Evolutionary conservation across 2,888 invertebrate genomes (phyloP).

Genomic region (Creontiades dilutus): DNA sequence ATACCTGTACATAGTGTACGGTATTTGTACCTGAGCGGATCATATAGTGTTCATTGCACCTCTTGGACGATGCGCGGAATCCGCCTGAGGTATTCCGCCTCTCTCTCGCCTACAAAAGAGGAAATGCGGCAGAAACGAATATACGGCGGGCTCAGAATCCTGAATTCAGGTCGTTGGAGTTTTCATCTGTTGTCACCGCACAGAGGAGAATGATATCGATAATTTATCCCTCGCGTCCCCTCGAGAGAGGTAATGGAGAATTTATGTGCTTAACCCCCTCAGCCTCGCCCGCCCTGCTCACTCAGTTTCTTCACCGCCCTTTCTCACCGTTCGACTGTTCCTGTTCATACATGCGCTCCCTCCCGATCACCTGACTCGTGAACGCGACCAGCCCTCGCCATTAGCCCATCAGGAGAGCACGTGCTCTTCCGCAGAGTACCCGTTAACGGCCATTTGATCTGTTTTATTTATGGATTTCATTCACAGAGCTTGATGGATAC

Average conservation of each 20-base stretch:
- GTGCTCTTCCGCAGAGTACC: neutral
- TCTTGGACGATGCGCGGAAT: neutral
- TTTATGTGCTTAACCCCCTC: constrained; percentile 43
- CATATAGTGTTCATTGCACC: no score
- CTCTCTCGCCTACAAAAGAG: neutral
- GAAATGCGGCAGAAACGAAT: constrained; percentile 3
- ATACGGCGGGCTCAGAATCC: neutral
- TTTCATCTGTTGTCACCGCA: constrained; percentile 60
- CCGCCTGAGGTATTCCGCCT: neutral
- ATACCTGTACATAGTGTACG: no score
- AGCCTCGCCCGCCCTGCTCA: neutral
- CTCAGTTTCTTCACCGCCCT: neutral
- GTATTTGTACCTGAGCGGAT: no score
- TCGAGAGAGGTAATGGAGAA: constrained; percentile 64
- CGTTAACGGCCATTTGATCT: neutral
- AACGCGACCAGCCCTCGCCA: neutral
- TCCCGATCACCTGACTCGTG: neutral
- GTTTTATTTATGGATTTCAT: no score
- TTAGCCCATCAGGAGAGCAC: neutral
- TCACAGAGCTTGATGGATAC: no score
- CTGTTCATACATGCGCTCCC: neutral
- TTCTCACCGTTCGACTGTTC: constrained; percentile 26
- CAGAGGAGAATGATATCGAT: constrained; percentile 60
- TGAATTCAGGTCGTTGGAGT: constrained; percentile 53
- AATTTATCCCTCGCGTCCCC: constrained; percentile 60